Base-by-base conservation (phyloP, 92 coral and sea anemone species). In the Epizoanthus scotinus region DNA sequence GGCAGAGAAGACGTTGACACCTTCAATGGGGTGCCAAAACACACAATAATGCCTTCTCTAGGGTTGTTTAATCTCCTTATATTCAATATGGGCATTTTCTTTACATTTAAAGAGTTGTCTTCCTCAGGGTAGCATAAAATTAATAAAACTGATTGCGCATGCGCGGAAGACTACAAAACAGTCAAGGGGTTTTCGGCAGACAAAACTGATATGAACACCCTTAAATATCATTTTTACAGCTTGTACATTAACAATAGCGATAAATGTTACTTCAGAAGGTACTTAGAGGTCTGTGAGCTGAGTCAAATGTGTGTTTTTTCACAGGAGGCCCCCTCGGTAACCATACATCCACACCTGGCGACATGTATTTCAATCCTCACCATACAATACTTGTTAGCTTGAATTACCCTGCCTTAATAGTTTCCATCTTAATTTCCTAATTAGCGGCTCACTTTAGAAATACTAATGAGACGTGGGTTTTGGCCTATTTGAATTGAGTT, bases 291-390 rank as follows among this genome's bases (percentile, higher is more conserved):
- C 60, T 50, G 72, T 87, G 69, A 50, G 19, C 52, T 26, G 54
- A 14, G 59, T 29, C 47, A 29, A 77, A 42, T 82, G 64, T 24
- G 70, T 49, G 61, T 80, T 62, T 58, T 53, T 60, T 25, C 61
- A 78, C 97, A 93, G 97, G 88, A 85, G 94, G 88, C 89, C 24
- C 8, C 90, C 97, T 56, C 89, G 81, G 97, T 93, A 93, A 93
- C 97, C 79, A 84, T 78, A 21, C 8, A 1, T 0, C 13, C 71
- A 79, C 97, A 93, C 97, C 97, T 93, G 97, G 94, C 82, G 56
- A 28, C 13, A 73, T 65, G 68, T 81, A 83, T 70, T 54, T 40
- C 28, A 86, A 78, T 71, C 69, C 24, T 69, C 42, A 3, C 21
- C 73, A 87, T 86, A 87, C 92, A 93, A 93, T 93, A 56, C 91